Conservation (phyloP, 2,888 invertebrate genomes). For the Gonocerus acuteangulatus region DNA sequence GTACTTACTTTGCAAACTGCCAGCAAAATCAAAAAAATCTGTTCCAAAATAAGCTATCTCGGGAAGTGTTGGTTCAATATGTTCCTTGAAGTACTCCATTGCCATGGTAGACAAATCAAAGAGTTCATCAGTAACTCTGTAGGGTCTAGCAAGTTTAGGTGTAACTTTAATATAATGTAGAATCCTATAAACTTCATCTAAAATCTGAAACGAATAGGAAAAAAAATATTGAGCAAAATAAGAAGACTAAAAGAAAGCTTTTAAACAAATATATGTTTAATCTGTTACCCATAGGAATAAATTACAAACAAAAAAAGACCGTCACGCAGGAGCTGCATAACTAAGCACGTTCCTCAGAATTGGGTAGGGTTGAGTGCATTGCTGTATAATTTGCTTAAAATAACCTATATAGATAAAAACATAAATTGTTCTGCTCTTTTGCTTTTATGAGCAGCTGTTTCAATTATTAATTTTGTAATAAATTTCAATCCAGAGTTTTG, state of each 20-base stretch:
- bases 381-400: too few relatives aligned
- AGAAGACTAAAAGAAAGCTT: background rate
- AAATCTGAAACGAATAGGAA: constrained; percentile 53
- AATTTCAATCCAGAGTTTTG: too few relatives aligned
- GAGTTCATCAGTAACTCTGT: constrained; percentile 87
- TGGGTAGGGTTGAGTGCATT: too few relatives aligned
- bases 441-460: too few relatives aligned
- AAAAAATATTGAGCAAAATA: background rate
- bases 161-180: constrained; percentile 74
- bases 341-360: too few relatives aligned
- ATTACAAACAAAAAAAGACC: too few relatives aligned
- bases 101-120: constrained; percentile 95
- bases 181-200: constrained; percentile 85
- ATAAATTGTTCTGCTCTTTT: too few relatives aligned
- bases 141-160: constrained; percentile 74
- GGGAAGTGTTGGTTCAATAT: constrained; percentile 80
- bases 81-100: constrained; percentile 94
- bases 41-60: constrained; percentile 82
- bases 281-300: too few relatives aligned
- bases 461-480: too few relatives aligned
- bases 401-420: too few relatives aligned
- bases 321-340: too few relatives aligned
- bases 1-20: constrained; percentile 23
- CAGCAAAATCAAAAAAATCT: constrained; percentile 69
- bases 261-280: background rate